Base-by-base conservation (phyloP, 2,888 invertebrate genomes). In the Aplocera efformata region DNA sequence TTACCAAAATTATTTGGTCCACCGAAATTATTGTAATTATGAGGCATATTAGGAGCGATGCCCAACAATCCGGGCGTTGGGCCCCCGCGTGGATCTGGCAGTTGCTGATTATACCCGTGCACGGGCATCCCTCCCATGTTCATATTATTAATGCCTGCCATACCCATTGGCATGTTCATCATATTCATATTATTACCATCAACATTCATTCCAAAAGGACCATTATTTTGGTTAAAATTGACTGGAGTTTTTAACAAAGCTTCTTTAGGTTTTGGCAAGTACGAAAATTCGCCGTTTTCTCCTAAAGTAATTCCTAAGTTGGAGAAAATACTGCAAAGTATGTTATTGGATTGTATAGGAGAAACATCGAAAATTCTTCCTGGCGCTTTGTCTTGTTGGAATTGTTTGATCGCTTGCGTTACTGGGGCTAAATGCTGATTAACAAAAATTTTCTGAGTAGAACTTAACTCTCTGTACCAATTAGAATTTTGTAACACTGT, bases 381-480 rank as follows among this genome's bases (percentile, higher is more conserved):
- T 1, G 84, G 71, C 13, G 72, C 68, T 31, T 86, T 88, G 59
- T 91, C 91, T 60, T 91, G 91, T 49, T 92, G 90, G 53, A 88
- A 90, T 57, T 90, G 90, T 66, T 92, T 91, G 10, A 91, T 73
- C 71, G 89, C 89, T 51, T 89, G 90, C 5, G 92, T 90, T 7
- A 92, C 88, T 13, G 90, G 81, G 1, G 91, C 90, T 60, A 94
- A 70, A 65, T 93, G 90, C 60, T 93, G 92, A 64, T 93, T 93
- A 0, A 93, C 90, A 74, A 91, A 90, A 55, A 93, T 90, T 76
- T 93, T 94, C 65, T 92, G 92, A 50, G 92, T 93, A 38, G 92
- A 92, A 56, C 92, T 93, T 30, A 93, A 78, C 48, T 92, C 92
- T 66, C 91, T 92, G 63, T 93, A 94, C 90, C 93, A 93, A 39